Evolutionary conservation across 2,888 invertebrate genomes (phyloP), one percentile per base, ranked within the genome.

Genomic region (Leptinotarsa rubiginosa): DNA sequence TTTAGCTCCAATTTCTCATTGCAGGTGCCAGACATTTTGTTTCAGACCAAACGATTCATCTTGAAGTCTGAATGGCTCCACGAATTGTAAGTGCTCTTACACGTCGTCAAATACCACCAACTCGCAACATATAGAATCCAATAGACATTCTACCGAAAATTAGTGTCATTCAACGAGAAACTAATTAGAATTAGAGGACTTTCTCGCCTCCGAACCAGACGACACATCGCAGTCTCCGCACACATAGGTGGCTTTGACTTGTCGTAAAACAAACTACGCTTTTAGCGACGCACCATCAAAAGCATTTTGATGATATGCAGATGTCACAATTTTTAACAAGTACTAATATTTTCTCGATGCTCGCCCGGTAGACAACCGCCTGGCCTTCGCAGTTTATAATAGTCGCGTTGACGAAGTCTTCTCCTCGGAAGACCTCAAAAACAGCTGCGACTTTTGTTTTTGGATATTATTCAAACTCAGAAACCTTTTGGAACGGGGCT

Each of bases 271-370:
- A 75, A 75, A 74, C 64, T 73, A 70, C 69, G 74, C 75, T 75
- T 78, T 77, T 75, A 75, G 66, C 73, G 64, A 64, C 59, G 65
- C 65, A 74, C 74, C 76, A 75, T 74, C 77, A 75, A 77, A 78
- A 75, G 75, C 65, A 70, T 75, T 77, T 75, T 77, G 77, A 78
- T 73, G 78, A 75, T 75, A 75, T 75, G 68, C 78, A 78, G 74
- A 78, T 78, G 78, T 77, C 75, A 70, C 65, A 65, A 76, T 75
- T 78, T 78, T 78, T 78, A 73, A 77, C 72, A 76, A 74, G 75
- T 70, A 77, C 50, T 67, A 70, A 74, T 73, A 50, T n/a, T 16
- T 15, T 50, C 70, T 75, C 75, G 49, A 50, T 73, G 73, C 52
- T 31, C 70, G 64, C 66, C 71, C 74, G 67, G 72, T 72, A 73